These are phyloP conservation scores for Lepidochrysops patricia DNA, from an alignment of 2,888 invertebrate species.

Conservation along the genomic window DNA sequence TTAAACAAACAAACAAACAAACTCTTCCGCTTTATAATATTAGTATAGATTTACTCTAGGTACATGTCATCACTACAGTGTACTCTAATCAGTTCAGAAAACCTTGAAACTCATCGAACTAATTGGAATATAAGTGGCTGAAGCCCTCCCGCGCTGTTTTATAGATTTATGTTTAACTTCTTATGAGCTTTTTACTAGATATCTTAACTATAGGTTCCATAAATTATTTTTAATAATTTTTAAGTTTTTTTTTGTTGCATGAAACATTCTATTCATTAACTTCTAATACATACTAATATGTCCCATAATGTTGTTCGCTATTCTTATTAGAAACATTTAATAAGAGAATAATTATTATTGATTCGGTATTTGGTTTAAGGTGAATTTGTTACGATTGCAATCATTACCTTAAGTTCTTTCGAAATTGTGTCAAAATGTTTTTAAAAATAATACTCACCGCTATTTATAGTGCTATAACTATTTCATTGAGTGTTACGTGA, in stretches of 20 bases:
- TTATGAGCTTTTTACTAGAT: neutral
- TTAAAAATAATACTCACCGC: neutral
- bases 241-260: neutral
- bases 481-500: neutral
- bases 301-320: neutral
- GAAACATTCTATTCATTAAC: too few relatives aligned
- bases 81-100: conserved; percentile 11
- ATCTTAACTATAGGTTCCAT: neutral
- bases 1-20: too few relatives aligned
- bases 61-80: conserved; percentile 15
- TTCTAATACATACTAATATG: too few relatives aligned
- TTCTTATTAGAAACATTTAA: neutral
- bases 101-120: neutral
- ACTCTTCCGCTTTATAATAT: too few relatives aligned
- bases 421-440: neutral
- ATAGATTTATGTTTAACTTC: neutral
- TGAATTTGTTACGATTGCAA: neutral
- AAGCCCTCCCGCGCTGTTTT: conserved; percentile 59
- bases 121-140: conserved; percentile 26
- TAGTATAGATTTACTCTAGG: neutral
- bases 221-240: neutral
- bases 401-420: neutral
- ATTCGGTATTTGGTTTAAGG: neutral
- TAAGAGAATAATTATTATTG: neutral
- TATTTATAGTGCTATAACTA: neutral